phyloP scores from a whole-genome alignment of 2,797 vertebrate species.

The Thripadectes ignobilis region DNA sequence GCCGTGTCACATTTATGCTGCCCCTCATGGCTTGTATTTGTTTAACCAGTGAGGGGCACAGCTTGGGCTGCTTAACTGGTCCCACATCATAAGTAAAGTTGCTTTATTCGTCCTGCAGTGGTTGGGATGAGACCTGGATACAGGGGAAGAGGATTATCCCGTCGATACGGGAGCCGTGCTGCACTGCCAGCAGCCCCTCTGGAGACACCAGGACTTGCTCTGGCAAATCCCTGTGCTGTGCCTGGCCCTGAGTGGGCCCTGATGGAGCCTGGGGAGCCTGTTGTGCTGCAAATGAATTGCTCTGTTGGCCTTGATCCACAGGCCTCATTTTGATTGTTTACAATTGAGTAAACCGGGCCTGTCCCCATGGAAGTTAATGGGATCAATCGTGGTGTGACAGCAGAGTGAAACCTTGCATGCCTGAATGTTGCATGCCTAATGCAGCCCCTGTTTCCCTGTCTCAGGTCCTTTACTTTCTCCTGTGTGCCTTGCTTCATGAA shows the following conservation, averaged over 20 bases:
- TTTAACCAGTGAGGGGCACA: not conserved
- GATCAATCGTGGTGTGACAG: slow-evolving; percentile 11
- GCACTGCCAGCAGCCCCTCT: accelerated
- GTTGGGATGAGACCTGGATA: not conserved
- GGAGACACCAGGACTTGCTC: accelerated
- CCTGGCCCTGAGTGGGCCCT: not conserved
- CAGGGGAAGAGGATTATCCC: not conserved
- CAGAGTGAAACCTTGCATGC: not conserved
- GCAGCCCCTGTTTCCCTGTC: not conserved
- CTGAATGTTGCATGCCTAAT: not conserved
- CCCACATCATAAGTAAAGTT: not conserved
- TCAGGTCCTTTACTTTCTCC: not conserved
- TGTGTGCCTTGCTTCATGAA: not conserved
- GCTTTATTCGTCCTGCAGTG: accelerated
- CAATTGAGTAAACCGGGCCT: not conserved
- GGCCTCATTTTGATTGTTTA: not conserved
- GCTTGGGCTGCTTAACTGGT: not conserved
- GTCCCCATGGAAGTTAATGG: slow-evolving; percentile 16
- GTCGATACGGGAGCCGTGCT: accelerated
- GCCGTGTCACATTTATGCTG: not conserved
- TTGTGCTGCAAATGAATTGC: not conserved
- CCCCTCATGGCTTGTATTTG: not conserved
- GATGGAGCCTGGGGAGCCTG: not conserved
- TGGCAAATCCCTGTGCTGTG: not conserved
- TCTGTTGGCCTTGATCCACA: not conserved